Conservation (phyloP, 2,797 vertebrate species). For the Chaetophractus vellerosus region DNA sequence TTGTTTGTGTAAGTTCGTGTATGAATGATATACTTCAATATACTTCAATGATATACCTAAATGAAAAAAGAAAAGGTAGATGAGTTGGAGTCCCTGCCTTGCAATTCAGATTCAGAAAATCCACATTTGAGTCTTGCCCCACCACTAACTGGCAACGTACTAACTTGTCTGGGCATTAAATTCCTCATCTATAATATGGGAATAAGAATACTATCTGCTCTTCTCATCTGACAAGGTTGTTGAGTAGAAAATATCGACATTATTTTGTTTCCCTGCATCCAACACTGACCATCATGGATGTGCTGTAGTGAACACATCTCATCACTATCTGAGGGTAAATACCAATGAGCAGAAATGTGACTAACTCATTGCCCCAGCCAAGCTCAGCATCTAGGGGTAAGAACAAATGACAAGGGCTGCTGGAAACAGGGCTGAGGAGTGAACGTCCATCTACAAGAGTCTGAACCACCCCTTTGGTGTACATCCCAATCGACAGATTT, state of each 20-base stretch:
- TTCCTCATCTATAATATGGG: slow-evolving; percentile 21
- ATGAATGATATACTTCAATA: no score
- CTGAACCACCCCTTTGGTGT: no score
- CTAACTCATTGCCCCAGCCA: not conserved
- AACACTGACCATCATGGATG: not conserved
- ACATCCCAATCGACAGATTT: not conserved
- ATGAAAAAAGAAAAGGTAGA: not conserved
- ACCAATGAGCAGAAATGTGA: not conserved
- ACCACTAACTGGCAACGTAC: not conserved
- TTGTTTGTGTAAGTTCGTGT: no score
- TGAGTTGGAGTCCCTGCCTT: not conserved
- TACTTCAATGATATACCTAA: no score
- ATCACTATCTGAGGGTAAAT: not conserved
- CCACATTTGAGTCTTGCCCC: not conserved
- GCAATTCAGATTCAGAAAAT: not conserved
- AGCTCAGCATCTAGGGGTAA: not conserved
- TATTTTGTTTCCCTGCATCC: not conserved
- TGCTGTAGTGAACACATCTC: not conserved
- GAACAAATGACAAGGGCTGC: not conserved
- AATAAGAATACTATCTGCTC: not conserved
- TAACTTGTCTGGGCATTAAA: not conserved
- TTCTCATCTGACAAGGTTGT: not conserved
- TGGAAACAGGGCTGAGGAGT: not conserved
- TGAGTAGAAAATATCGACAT: not conserved
- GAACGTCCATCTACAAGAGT: not conserved